Base-by-base conservation (phyloP, 2,113 vertebrate species). In the Crotalus tigris region DNA sequence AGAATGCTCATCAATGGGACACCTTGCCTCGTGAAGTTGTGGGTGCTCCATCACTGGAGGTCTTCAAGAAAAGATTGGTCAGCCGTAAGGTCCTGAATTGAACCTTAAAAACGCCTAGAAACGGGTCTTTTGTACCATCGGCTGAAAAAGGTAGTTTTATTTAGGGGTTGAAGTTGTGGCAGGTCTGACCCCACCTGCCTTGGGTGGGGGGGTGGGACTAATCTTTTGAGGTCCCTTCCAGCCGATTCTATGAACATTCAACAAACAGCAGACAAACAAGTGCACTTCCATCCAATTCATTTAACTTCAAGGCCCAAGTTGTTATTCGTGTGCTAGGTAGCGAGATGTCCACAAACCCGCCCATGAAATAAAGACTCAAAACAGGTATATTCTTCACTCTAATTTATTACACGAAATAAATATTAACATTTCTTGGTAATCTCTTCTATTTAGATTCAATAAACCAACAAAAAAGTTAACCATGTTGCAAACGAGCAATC, bases 391-490 rank as follows among this genome's bases (percentile, higher is more conserved):
- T 97, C 94, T 98, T 98, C 95, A 96, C 97, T 97, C 97, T 97
- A 96, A 98, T 93, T 98, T 98, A 97, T 98, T 98, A 98, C 94
- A 97, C 95, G 96, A 98, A 98, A 97, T 97, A 98, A 97, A 97
- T 97, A 97, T 97, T 97, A 98, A 98, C 98, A 98, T 97, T 96
- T 97, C 97, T 97, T 97, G 96, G 96, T 97, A 97, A 96, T 97
- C 95, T 95, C 91, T 95, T 96, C 75, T 97, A 97, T 97, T 97
- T 97, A 98, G 94, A 93, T 97, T 96, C 96, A 90, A 98, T 97
- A 98, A 93, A 98, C 94, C 97, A 98, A 98, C 95, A 97, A 98
- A 97, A 97, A 97, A 44, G 94, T 98, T 98, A 97, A 97, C 93
- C 95, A 97, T 95, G 95, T 97, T 97, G 97, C 96, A 97, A 97